Evolutionary conservation across 2,113 vertebrate species (phyloP).

Genomic region (Cacatua alba): DNA sequence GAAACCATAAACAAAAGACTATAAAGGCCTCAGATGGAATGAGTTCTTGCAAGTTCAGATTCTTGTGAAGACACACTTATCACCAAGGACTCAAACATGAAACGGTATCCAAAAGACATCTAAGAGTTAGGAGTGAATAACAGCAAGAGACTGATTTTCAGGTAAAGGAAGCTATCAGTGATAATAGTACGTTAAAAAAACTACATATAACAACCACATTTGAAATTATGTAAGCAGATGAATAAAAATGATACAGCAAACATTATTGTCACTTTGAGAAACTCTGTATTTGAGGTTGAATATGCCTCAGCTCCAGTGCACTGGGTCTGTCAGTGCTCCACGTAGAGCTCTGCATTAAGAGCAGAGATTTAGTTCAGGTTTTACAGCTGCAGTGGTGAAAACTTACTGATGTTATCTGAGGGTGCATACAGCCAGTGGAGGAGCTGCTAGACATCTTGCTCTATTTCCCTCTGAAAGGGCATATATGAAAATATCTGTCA

Average conservation of each 20-base stretch:
- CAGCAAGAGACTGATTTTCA: not conserved
- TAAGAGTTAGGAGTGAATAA: not conserved
- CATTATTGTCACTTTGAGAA: not conserved
- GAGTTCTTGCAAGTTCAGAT: slow-evolving; percentile 47
- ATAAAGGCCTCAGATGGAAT: slow-evolving; percentile 63
- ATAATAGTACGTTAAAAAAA: not conserved
- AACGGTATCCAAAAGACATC: not conserved
- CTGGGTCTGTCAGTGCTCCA: not conserved
- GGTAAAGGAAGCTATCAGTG: not conserved
- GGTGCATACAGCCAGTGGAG: not conserved
- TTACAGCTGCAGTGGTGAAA: not conserved
- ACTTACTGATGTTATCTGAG: not conserved
- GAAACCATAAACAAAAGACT: slow-evolving; percentile 67
- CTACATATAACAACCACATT: not conserved
- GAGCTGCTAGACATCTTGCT: not conserved
- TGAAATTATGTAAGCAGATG: not conserved
- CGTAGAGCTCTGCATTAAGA: not conserved
- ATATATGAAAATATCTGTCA: not conserved
- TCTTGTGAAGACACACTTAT: slow-evolving; percentile 36
- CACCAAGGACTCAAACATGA: slow-evolving; percentile 4
- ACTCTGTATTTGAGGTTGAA: not conserved
- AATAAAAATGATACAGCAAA: not conserved
- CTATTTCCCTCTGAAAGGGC: not conserved
- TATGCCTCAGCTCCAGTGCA: not conserved
- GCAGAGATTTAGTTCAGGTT: not conserved